Evolutionary conservation across 1,140 invertebrate species (phyloP), one percentile per base, ranked within the genome.

Genomic region (Leptinotarsa undecemlineata): DNA sequence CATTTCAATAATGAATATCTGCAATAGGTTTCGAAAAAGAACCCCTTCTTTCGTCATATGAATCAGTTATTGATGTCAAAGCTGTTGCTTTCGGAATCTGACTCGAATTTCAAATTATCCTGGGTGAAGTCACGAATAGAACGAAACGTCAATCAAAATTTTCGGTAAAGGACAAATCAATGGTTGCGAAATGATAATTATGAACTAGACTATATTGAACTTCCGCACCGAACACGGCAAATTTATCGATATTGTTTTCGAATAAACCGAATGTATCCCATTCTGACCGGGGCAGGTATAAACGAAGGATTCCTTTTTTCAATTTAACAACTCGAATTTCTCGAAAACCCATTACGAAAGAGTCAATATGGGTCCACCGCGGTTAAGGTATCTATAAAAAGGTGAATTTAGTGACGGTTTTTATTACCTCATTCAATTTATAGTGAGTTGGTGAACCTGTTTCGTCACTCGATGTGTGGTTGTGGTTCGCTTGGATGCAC

Each of bases 401-500:
- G 20, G 67, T 33, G 42, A 76, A 64, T 78, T 78, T 78, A 74
- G 69, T 70, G 71, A 57, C 72, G 71, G 73, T 60, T 60, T 78
- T 75, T 78, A 75, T 74, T 73, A 78, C 71, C 62, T 74, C 62
- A 68, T 20, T 72, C 42, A 26, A 80, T 82, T 82, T 81, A 82
- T 75, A 73, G 70, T 66, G 73, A 73, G 73, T 80, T 76, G 66
- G 75, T 74, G 76, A 73, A 81, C 81, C 79, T 78, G 78, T 82
- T 82, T 81, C 79, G 79, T 81, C 81, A 82, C 80, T 77, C 76
- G 73, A 73, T 77, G 78, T 79, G 78, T 79, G 78, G 74, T 76
- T 77, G 73, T 64, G 60, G 26, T 33, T 33, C 26, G 26, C 26
- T 33, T 33, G 26, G 33, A 64, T 66, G 71, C 62, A 70, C 68